Percentiles rank a stretch among this genome's conserved stretches.
Evolutionary conservation across 2,797 vertebrate genomes (phyloP).

Genomic region (Catostomus latipinnis): DNA sequence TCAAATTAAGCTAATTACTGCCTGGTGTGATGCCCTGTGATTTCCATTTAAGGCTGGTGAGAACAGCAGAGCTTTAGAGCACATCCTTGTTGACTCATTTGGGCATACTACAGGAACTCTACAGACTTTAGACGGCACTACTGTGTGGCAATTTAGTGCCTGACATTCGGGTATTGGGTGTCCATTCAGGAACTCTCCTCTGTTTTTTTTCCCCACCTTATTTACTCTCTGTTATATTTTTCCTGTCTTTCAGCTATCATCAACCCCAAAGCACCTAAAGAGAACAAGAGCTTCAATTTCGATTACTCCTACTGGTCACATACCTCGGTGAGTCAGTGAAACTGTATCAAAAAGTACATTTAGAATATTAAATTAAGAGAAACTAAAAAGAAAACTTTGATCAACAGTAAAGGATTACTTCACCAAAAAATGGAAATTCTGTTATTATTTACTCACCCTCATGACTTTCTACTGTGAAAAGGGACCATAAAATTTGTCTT

Average conservation of each 20-base stretch:
- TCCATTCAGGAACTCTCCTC: slow-evolving; percentile 51
- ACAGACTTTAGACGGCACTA: slow-evolving; percentile 16
- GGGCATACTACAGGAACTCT: slow-evolving; percentile 11
- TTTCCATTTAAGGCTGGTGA: not conserved
- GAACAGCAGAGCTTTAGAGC: too few species aligned
- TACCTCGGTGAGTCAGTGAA: slow-evolving; percentile 83
- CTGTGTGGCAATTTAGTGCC: slow-evolving; percentile 36
- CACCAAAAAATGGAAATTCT: not conserved
- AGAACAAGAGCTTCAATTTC: slow-evolving; percentile 98
- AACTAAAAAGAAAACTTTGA: not conserved
- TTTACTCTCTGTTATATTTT: slow-evolving; percentile 47
- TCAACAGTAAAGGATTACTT: too few species aligned
- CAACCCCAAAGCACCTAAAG: slow-evolving; percentile 97
- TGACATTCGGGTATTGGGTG: slow-evolving; percentile 21
- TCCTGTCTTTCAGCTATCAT: slow-evolving; percentile 84
- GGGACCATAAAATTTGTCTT: not conserved
- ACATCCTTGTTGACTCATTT: not conserved
- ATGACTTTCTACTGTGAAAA: not conserved
- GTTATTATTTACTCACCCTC: not conserved
- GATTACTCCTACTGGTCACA: slow-evolving; percentile 99
- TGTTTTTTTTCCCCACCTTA: slow-evolving; percentile 51
- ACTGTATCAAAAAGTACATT: not conserved
- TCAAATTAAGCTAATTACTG: slow-evolving; percentile 12
- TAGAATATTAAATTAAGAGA: not conserved
- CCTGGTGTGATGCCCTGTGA: slow-evolving; percentile 22